Evolutionary conservation across 2,797 vertebrate genomes (phyloP).

Genomic region (Poecile montanus): DNA sequence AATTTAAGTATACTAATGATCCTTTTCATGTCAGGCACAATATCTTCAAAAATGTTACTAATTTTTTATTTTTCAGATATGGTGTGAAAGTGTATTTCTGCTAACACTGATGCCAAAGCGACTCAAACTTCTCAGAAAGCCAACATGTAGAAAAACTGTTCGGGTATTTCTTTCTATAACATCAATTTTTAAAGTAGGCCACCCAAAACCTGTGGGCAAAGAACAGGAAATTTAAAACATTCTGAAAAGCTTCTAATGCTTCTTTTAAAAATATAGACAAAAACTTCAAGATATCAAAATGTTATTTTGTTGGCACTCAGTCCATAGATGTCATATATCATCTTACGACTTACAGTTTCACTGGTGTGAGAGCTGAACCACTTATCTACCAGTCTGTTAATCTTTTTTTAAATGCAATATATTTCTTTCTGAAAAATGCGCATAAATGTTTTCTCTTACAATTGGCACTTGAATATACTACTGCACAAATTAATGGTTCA

Average conservation of each 20-base stretch:
- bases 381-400: not conserved
- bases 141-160: not conserved
- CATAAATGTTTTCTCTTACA: not conserved
- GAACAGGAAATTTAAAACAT: not conserved
- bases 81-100: not conserved
- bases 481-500: not conserved
- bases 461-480: not conserved
- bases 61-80: not conserved
- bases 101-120: not conserved
- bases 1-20: not conserved
- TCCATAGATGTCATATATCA: not conserved
- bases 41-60: not conserved
- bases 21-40: not conserved
- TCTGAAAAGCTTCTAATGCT: not conserved
- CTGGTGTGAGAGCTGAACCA: rapidly evolving
- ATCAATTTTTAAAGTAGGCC: not conserved
- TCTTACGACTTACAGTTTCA: not conserved
- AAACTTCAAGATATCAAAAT: not conserved
- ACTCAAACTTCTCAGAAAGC: not conserved
- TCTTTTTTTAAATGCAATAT: not conserved
- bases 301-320: not conserved
- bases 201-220: not conserved
- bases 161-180: not conserved
- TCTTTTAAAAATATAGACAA: not conserved
- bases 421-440: not conserved